Evolutionary conservation across 2,113 vertebrate genomes (phyloP).

Genomic region (Excalfactoria chinensis): DNA sequence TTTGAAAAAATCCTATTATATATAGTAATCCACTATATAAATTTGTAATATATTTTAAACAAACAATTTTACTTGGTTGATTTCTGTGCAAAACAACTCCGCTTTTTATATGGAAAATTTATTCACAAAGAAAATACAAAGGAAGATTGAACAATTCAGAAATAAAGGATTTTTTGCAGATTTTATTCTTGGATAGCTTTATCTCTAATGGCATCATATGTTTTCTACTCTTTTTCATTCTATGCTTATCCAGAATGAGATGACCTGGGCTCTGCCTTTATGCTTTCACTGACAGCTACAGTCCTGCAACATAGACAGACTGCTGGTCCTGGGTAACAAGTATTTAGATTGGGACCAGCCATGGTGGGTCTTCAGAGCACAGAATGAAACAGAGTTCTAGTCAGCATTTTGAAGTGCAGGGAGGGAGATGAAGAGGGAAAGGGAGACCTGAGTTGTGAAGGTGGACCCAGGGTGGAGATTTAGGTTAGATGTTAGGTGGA

Average conservation of each 20-base stretch:
- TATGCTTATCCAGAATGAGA: neutral
- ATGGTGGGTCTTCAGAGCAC: neutral
- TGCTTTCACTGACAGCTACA: neutral
- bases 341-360: neutral
- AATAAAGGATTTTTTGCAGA: conserved; percentile 14
- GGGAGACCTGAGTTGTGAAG: fast-evolving
- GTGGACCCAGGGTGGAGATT: fast-evolving
- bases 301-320: neutral
- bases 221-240: conserved; percentile 25
- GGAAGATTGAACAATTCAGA: conserved; percentile 1
- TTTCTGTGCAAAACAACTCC: conserved; percentile 19
- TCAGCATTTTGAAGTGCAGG: neutral
- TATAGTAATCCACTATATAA: neutral
- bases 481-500: neutral
- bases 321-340: neutral
- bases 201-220: neutral
- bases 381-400: neutral
- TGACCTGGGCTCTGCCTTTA: neutral
- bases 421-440: neutral
- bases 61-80: conserved; percentile 24
- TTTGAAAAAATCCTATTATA: neutral
- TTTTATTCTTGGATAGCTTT: conserved; percentile 1
- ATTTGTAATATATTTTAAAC: neutral
- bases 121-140: conserved; percentile 30
- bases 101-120: neutral